Base-by-base conservation (phyloP, 1,140 invertebrate genomes). In the Cyclargus thomasi region DNA sequence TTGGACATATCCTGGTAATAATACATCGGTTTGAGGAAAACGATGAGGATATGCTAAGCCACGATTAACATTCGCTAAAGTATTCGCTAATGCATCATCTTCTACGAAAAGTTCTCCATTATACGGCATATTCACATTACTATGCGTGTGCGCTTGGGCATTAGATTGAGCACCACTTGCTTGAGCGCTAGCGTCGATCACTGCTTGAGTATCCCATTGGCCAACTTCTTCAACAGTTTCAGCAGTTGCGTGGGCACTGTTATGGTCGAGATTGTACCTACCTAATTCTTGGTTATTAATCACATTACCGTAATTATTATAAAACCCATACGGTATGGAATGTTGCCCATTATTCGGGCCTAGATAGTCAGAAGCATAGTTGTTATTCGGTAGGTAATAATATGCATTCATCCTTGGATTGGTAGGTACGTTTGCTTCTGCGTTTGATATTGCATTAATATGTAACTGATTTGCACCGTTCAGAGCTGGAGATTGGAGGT, bases 121-220 rank as follows among this genome's bases (percentile, higher is more conserved):
- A 18, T 21, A 64, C 11, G 17, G 36, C 2, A 11, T 11, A 14
- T 47, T 47, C 14, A 16, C 8, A 16, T 47, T 8, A 8, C 11
- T 47, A 47, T 47, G 1, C 14, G 39, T 2, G 14, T 47, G 11
- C 11, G 39, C 39, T 1, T 47, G 39, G 11, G 14, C 10, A 47
- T 47, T 47, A 47, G 39, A 16, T 2, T 47, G 39, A 14, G 39
- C 39, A 16, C 39, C 39, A 5, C 4, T 29, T 18, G 69, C 64
- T 18, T 69, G 29, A 2, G 68, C 69, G 23, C 39, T 62, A n/a
- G 47, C 53, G 20, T 68, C 53, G 64, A 22, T 22, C 20, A 20
- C 62, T 20, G 59, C 59, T 35, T 62, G 21, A 29, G 64, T 16
- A 20, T 63, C 11, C 39, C 11, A 47, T 47, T 47, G 39, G 14